Evolutionary conservation across 2,888 invertebrate species (phyloP).

Genomic region (Acanthacorydalis orientalis): DNA sequence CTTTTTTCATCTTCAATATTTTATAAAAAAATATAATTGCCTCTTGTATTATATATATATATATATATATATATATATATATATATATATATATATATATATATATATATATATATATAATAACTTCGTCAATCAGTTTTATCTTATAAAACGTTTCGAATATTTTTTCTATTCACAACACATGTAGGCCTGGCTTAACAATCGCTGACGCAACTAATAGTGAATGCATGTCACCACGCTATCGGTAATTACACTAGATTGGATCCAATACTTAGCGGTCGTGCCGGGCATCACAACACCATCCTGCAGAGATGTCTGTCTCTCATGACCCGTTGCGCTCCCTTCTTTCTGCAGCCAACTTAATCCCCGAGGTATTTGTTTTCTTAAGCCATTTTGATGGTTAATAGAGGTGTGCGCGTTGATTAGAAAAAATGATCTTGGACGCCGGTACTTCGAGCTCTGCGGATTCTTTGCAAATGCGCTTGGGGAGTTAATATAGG

Average conservation of each 20-base stretch:
- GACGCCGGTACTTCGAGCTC: too few species aligned
- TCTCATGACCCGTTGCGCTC: neutral
- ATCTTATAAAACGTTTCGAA: too few species aligned
- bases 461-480: too few species aligned
- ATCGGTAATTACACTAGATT: constrained; percentile 7
- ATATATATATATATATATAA: too few species aligned
- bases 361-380: neutral
- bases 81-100: too few species aligned
- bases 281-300: constrained; percentile 5
- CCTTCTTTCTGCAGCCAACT: neutral
- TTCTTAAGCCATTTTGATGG: neutral
- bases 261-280: constrained; percentile 7
- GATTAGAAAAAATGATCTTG: neutral
- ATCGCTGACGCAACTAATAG: constrained; percentile 1
- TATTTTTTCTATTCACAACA: too few species aligned
- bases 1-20: too few species aligned
- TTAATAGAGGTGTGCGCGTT: neutral
- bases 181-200: neutral
- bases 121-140: too few species aligned
- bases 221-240: constrained; percentile 5
- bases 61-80: too few species aligned
- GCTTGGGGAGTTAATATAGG: too few species aligned
- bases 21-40: too few species aligned
- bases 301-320: neutral
- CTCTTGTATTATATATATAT: too few species aligned